These are phyloP conservation scores for Aurelia sp. DNA, from an alignment of 30 jellyfish, hydroid and myxozoan genomes.

Conservation along the genomic window DNA sequence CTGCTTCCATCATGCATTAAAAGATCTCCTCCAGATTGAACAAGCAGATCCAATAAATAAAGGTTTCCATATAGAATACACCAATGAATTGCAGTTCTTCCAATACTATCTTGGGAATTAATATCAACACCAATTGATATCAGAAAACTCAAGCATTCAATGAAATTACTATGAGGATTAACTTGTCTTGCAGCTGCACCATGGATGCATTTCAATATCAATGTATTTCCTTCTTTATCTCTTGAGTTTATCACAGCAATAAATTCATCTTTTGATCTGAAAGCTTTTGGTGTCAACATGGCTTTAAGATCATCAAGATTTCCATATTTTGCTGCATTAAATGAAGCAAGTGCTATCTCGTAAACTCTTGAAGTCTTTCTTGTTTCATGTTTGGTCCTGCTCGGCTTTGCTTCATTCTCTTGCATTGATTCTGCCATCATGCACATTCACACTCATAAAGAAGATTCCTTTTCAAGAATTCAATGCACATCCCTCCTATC, in stretches of 20 bases:
- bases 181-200: conserved; percentile 55
- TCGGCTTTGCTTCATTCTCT: conserved; percentile 6
- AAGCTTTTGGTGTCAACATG: conserved; percentile 5
- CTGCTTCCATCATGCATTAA: conserved; percentile 41
- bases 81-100: conserved; percentile 72
- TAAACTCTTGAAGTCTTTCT: conserved; percentile 40
- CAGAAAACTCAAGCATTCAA: conserved; percentile 55
- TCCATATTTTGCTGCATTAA: conserved; percentile 55
- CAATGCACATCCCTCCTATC: too few relatives aligned
- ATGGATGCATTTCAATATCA: conserved; percentile 45
- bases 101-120: conserved; percentile 45
- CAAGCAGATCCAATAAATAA: conserved; percentile 39
- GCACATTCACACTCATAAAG: too few relatives aligned
- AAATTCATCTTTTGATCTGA: conserved; percentile 28
- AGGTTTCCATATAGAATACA: conserved; percentile 52
- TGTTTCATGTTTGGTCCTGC: conserved; percentile 3
- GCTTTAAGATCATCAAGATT: conserved; percentile 8
- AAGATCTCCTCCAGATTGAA: conserved; percentile 49
- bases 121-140: conserved; percentile 48
- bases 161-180: conserved; percentile 11
- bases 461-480: too few relatives aligned
- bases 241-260: conserved; percentile 1
- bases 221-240: conserved; percentile 60
- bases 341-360: conserved; percentile 30
- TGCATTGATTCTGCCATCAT: conserved; percentile 10